Percentiles rank a stretch among this genome's conserved stretches.
These are phyloP conservation scores for Cryptops parisi DNA, from an alignment of 2,888 invertebrate species.

Conservation along the genomic window DNA sequence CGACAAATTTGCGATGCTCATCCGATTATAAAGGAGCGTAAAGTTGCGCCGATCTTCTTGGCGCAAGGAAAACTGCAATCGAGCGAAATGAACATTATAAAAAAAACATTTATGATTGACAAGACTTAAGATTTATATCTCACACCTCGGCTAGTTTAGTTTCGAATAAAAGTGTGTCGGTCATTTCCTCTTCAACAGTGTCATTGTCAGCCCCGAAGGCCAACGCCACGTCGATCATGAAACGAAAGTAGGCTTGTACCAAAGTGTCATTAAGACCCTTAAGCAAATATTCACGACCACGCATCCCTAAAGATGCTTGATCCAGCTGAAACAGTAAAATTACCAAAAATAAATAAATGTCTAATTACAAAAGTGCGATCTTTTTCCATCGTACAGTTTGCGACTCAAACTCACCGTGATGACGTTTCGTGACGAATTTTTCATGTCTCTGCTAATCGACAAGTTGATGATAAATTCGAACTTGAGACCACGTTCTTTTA, in stretches of 20 bases:
- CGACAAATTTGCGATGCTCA: slow-evolving; percentile 63
- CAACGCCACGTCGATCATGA: slow-evolving; percentile 62
- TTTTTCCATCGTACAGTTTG: neutral
- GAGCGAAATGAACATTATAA: neutral
- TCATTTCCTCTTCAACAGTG: slow-evolving; percentile 52
- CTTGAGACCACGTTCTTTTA: slow-evolving; percentile 63
- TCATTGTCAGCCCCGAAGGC: no score
- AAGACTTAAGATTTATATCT: slow-evolving; percentile 24
- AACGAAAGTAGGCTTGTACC: slow-evolving; percentile 46
- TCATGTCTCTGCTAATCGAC: slow-evolving; percentile 73
- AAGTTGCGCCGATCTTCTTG: slow-evolving; percentile 82
- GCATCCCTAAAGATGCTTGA: slow-evolving; percentile 65
- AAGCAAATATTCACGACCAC: slow-evolving; percentile 63
- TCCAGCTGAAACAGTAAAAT: slow-evolving; percentile 65
- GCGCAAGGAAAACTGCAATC: slow-evolving; percentile 60
- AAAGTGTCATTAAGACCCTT: slow-evolving; percentile 63
- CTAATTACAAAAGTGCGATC: neutral
- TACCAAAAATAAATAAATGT: no score
- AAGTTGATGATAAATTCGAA: slow-evolving; percentile 83
- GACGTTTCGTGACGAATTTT: slow-evolving; percentile 67
- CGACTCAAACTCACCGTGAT: slow-evolving; percentile 55
- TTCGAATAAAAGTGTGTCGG: slow-evolving; percentile 71
- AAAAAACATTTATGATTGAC: neutral
- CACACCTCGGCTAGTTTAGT: slow-evolving; percentile 79
- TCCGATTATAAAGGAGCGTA: slow-evolving; percentile 75